Conservation (phyloP, 2,113 vertebrate genomes). For the Lepisosteus oculatus region DNA sequence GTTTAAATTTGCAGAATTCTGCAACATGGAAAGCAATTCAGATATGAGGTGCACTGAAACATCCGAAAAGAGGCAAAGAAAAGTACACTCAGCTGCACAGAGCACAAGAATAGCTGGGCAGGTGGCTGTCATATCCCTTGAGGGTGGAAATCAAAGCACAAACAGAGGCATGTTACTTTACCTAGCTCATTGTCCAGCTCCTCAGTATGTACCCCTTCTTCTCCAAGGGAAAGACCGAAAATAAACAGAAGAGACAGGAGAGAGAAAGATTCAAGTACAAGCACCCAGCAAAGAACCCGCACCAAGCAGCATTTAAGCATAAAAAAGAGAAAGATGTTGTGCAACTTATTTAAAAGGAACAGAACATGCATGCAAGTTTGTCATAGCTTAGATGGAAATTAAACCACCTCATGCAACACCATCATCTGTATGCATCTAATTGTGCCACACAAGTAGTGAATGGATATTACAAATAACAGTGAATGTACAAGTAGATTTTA, state of each 20-base stretch:
- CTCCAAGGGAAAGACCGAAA: slow-evolving; percentile 73
- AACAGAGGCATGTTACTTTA: slow-evolving; percentile 46
- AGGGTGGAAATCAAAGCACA: too few species aligned
- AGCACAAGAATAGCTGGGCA: slow-evolving; percentile 15
- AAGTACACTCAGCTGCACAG: slow-evolving; percentile 5
- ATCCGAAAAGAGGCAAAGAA: slow-evolving; percentile 16
- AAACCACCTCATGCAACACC: not conserved
- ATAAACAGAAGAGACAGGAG: slow-evolving; percentile 60
- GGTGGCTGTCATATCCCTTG: too few species aligned
- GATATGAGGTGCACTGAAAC: too few species aligned
- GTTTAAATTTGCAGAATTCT: too few species aligned
- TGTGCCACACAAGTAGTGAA: not conserved
- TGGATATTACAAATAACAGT: not conserved
- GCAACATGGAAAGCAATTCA: slow-evolving; percentile 26
- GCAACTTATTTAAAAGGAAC: not conserved
- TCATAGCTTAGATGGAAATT: not conserved
- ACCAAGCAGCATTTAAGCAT: slow-evolving; percentile 22
- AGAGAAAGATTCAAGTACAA: slow-evolving; percentile 67
- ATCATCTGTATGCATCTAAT: not conserved
- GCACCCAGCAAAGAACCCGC: slow-evolving; percentile 64
- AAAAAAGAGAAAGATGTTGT: not conserved
- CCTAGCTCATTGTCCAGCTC: slow-evolving; percentile 98
- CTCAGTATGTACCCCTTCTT: slow-evolving; percentile 98
- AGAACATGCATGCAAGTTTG: not conserved
- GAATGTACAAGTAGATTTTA: not conserved